Evolutionary conservation across 2,888 invertebrate genomes (phyloP).

Genomic region (Parthenolecanium corni): DNA sequence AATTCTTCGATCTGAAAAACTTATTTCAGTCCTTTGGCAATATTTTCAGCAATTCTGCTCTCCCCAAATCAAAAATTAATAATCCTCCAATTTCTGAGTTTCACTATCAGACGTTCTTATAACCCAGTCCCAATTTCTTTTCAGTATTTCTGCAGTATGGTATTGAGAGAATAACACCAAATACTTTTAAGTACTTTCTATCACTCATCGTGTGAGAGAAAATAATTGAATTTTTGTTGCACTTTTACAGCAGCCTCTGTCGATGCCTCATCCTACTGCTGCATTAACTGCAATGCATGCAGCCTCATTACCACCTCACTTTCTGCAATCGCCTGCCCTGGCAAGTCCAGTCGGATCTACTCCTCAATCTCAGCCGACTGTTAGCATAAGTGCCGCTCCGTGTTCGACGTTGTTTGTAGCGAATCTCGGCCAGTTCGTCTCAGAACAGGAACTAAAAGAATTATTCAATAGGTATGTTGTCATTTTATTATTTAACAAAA

Average conservation of each 20-base stretch:
- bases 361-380: conserved; percentile 50
- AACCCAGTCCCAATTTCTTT: too few relatives aligned
- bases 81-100: too few relatives aligned
- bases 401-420: conserved; percentile 98
- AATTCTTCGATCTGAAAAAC: too few relatives aligned
- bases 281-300: conserved; percentile 56
- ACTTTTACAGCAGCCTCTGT: conserved; percentile 38
- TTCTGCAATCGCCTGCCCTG: conserved; percentile 84
- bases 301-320: conserved; percentile 64
- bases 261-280: conserved; percentile 49
- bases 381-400: conserved; percentile 53
- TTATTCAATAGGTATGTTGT: conserved; percentile 88
- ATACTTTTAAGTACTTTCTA: not conserved
- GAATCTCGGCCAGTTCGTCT: conserved; percentile 93
- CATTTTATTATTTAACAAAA: not conserved
- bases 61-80: too few relatives aligned
- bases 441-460: conserved; percentile 96
- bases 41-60: too few relatives aligned
- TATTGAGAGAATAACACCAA: too few relatives aligned
- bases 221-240: not conserved
- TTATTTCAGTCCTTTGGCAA: too few relatives aligned
- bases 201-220: conserved; percentile 1
- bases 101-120: too few relatives aligned
- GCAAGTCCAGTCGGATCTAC: conserved; percentile 51
- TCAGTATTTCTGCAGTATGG: too few relatives aligned